These are phyloP conservation scores for Lepidostoma basale DNA, from an alignment of 1,140 invertebrate species.

Conservation along the genomic window DNA sequence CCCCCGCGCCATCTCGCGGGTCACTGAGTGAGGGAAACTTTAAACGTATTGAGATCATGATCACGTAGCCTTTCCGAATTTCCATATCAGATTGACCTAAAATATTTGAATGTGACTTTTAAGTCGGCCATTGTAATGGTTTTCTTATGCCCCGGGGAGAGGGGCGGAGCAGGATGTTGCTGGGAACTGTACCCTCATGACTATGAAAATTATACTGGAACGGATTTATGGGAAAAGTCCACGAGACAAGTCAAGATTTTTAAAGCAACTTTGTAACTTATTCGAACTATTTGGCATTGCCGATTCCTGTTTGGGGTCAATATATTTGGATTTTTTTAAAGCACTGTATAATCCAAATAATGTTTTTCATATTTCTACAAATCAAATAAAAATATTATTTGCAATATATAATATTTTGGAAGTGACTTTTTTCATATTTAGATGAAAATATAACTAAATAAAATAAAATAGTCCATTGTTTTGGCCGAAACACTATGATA, in stretches of 20 bases:
- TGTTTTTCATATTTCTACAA: not conserved
- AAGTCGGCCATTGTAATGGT: slow-evolving; percentile 40
- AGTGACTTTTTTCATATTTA: no score
- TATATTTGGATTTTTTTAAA: no score
- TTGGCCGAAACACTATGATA: no score
- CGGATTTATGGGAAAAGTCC: not conserved
- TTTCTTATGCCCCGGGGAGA: slow-evolving; percentile 40
- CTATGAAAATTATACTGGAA: not conserved
- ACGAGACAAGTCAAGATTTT: no score
- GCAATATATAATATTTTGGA: no score
- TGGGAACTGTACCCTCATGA: not conserved
- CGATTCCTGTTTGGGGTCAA: no score
- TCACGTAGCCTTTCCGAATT: slow-evolving; percentile 41
- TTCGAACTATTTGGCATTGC: no score
- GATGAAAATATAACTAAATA: no score
- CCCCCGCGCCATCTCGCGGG: not conserved
- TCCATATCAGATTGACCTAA: slow-evolving; percentile 45
- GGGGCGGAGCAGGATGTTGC: no score
- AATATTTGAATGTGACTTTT: slow-evolving; percentile 45
- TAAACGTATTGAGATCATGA: slow-evolving; percentile 37
- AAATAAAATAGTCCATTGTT: no score
- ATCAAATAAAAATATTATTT: no score
- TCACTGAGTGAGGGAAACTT: slow-evolving; percentile 22
- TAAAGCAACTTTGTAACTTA: no score
- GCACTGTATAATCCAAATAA: not conserved